Conservation (phyloP, 2,113 vertebrate species). For the Lophochroa leadbeateri region DNA sequence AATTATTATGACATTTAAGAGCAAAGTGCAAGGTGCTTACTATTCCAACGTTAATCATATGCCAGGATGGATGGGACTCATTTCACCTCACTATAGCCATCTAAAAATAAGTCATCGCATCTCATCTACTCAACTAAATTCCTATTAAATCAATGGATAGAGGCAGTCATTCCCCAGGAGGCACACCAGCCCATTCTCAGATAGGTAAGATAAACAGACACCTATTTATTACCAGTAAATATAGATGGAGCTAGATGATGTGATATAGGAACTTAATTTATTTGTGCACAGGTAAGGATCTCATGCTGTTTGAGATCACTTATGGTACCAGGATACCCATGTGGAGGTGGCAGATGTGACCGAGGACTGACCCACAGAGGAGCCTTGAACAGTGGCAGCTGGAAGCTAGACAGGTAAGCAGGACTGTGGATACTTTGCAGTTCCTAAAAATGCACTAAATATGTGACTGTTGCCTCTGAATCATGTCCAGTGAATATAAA, state of each 20-base stretch:
- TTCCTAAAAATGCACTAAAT: background rate
- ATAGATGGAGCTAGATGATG: background rate
- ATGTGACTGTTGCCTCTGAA: background rate
- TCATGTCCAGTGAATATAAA: background rate
- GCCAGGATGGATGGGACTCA: background rate
- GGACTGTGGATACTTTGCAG: background rate
- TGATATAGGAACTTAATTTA: background rate
- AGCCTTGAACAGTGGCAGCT: background rate
- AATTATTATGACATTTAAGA: conserved; percentile 34
- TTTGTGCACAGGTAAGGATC: background rate
- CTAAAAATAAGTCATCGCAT: conserved; percentile 13
- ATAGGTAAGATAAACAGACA: background rate
- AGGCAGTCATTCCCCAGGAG: background rate
- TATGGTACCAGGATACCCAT: background rate
- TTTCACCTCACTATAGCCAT: background rate
- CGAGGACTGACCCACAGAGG: background rate
- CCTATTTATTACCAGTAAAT: background rate
- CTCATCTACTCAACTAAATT: conserved; percentile 7
- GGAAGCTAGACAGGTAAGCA: background rate
- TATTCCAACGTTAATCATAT: conserved; percentile 41
- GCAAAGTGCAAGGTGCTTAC: conserved; percentile 35
- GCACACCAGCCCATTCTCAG: background rate
- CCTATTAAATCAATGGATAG: background rate
- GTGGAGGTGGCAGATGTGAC: background rate
- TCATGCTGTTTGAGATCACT: background rate